Conservation (phyloP, 2,888 invertebrate genomes). For the Clivina fossor region DNA sequence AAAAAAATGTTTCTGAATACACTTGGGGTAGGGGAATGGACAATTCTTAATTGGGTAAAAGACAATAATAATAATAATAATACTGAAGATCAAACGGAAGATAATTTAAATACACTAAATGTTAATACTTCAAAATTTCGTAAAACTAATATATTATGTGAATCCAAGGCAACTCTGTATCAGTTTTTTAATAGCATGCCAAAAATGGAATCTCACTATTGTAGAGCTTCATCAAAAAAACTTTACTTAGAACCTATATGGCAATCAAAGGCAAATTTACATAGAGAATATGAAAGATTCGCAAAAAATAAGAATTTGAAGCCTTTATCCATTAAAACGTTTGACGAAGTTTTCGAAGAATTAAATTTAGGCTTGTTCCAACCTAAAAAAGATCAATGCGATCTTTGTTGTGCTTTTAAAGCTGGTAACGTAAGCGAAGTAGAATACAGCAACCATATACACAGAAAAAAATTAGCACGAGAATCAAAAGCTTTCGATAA, state of each 20-base stretch:
- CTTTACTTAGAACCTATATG: slow-evolving; percentile 39
- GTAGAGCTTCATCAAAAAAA: slow-evolving; percentile 37
- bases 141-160: too few species aligned
- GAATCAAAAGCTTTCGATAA: slow-evolving; percentile 35
- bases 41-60: too few species aligned
- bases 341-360: slow-evolving; percentile 37
- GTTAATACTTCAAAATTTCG: too few species aligned
- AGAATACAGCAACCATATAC: slow-evolving; percentile 21
- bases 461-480: slow-evolving; percentile 31
- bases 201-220: slow-evolving; percentile 42
- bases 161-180: too few species aligned
- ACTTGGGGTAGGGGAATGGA: too few species aligned
- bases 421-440: slow-evolving; percentile 30
- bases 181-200: too few species aligned
- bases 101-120: too few species aligned
- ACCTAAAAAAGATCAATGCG: slow-evolving; percentile 42
- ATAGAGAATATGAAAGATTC: slow-evolving; percentile 35
- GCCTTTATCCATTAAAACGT: slow-evolving; percentile 35
- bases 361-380: slow-evolving; percentile 39
- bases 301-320: slow-evolving; percentile 34
- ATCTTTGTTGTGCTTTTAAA: slow-evolving; percentile 26
- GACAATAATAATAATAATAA: too few species aligned
- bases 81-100: too few species aligned
- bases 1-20: too few species aligned
- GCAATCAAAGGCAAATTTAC: slow-evolving; percentile 33